phyloP scores from a whole-genome alignment of 1,140 invertebrate species.

The Caenorhabditis tropicalis region DNA sequence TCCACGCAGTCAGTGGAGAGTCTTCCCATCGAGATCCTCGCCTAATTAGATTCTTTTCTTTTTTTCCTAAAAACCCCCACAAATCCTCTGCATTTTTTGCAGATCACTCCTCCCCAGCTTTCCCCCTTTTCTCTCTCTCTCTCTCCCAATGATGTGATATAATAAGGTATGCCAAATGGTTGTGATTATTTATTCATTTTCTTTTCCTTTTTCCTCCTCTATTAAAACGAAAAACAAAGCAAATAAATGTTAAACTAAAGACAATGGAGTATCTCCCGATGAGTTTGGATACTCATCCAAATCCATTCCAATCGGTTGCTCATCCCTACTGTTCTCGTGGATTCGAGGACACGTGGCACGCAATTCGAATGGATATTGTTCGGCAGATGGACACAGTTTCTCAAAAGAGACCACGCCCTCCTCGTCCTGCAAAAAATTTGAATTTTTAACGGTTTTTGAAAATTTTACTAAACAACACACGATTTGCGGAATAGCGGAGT shows the following conservation, averaged over 20 bases:
- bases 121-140: not conserved
- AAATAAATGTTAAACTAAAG: not conserved
- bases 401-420: slow-evolving; percentile 50
- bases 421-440: slow-evolving; percentile 52
- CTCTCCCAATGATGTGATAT: not conserved
- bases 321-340: not conserved
- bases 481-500: no score
- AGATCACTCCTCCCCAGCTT: slow-evolving; percentile 12
- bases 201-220: not conserved
- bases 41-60: not conserved
- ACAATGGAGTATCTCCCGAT: not conserved
- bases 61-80: not conserved
- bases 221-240: not conserved
- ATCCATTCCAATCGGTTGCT: not conserved
- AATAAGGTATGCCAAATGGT: slow-evolving; percentile 8
- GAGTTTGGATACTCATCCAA: not conserved
- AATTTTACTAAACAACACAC: no score
- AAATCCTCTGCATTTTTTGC: not conserved
- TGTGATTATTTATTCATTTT: slow-evolving; percentile 34
- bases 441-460: not conserved
- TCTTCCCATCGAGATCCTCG: slow-evolving; percentile 29
- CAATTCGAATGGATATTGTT: not conserved
- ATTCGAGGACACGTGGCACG: slow-evolving; percentile 20
- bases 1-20: slow-evolving; percentile 56
- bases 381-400: slow-evolving; percentile 31